These are phyloP conservation scores for Kryphioiulus occultus DNA, from an alignment of 2,888 invertebrate genomes.

Conservation along the genomic window DNA sequence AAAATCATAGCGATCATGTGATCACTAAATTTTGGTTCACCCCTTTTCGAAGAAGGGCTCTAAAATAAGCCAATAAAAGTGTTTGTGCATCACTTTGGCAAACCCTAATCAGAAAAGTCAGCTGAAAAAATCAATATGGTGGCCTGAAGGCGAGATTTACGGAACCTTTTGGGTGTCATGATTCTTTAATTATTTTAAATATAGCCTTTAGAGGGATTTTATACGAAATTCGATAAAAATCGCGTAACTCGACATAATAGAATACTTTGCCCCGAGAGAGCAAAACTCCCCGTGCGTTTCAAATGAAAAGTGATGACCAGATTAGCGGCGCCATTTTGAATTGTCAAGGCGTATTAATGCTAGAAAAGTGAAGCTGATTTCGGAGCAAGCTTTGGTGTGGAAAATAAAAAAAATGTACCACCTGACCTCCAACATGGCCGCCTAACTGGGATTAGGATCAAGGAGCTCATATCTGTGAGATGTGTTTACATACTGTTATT, in stretches of 20 bases:
- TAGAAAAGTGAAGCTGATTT: neutral
- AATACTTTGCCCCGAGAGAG: neutral
- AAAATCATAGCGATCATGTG: neutral
- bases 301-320: too few species aligned
- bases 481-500: neutral
- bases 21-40: neutral
- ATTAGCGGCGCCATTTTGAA: neutral
- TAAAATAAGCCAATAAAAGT: too few species aligned
- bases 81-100: too few species aligned
- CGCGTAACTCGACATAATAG: neutral
- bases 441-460: neutral
- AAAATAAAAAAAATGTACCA: neutral
- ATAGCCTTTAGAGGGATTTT: too few species aligned
- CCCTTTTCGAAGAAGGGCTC: too few species aligned
- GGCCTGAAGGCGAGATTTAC: too few species aligned
- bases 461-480: neutral
- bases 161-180: too few species aligned
- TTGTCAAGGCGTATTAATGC: neutral
- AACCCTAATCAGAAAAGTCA: too few species aligned
- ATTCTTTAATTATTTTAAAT: too few species aligned
- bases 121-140: too few species aligned
- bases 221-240: too few species aligned
- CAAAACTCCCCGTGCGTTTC: neutral
- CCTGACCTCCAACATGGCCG: neutral
- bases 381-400: neutral